Conservation (phyloP, 2,888 invertebrate genomes). For the Hemistola chrysoprasaria region DNA sequence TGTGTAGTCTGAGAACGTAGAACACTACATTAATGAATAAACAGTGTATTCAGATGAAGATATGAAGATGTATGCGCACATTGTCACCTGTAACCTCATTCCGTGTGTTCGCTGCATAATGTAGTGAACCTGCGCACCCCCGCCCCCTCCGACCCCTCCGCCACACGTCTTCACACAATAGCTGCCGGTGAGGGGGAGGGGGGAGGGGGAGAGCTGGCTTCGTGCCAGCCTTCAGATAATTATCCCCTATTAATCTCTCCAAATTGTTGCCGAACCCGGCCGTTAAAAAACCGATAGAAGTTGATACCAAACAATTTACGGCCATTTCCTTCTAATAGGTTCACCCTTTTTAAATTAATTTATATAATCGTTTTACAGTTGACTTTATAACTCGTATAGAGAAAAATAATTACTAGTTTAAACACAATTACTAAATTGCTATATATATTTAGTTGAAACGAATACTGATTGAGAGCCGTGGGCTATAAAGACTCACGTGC, state of each 20-base stretch:
- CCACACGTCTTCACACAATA: conserved; percentile 26
- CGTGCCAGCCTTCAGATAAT: conserved; percentile 55
- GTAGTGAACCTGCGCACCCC: conserved; percentile 1
- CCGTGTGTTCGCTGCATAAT: conserved; percentile 5
- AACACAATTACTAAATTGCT: too few relatives aligned
- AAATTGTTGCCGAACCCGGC: conserved; percentile 49
- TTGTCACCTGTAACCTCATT: conserved; percentile 1
- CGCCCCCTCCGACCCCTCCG: conserved; percentile 4
- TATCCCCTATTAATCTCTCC: conserved; percentile 64
- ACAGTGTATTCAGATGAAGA: too few relatives aligned
- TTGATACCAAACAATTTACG: conserved; percentile 29
- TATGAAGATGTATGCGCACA: too few relatives aligned
- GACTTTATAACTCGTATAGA: too few relatives aligned
- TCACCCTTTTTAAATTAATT: too few relatives aligned
- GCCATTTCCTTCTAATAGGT: conserved; percentile 15
- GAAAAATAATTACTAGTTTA: too few relatives aligned
- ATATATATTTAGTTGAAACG: too few relatives aligned
- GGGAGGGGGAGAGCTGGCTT: conserved; percentile 36
- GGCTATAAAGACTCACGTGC: too few relatives aligned
- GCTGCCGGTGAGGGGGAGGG: conserved; percentile 4
- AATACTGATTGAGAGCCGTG: too few relatives aligned
- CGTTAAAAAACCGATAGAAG: conserved; percentile 47
- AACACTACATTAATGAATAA: too few relatives aligned
- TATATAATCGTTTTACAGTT: too few relatives aligned
- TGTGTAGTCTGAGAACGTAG: too few relatives aligned